phyloP scores from a whole-genome alignment of 2,113 vertebrate genomes.

The Ascaphus truei region DNA sequence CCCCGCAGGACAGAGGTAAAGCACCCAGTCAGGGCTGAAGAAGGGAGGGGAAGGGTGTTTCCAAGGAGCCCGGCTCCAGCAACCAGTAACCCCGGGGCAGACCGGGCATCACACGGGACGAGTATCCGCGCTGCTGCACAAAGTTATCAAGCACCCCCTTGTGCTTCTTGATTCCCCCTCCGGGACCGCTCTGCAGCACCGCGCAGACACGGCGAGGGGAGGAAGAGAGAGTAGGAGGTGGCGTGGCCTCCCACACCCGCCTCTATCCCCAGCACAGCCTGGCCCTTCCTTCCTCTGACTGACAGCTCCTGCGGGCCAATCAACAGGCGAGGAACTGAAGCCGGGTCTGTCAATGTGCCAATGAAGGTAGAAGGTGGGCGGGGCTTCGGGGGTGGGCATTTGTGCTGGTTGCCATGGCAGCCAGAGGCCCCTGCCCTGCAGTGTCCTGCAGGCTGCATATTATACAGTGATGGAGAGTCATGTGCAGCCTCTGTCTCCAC shows the following conservation, averaged over 20 bases:
- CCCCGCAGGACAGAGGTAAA: not conserved
- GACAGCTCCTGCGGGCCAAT: constrained; percentile 1
- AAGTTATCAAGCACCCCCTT: not conserved
- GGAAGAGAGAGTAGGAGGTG: constrained; percentile 18
- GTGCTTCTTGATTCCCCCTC: not conserved
- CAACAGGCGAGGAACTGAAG: not conserved
- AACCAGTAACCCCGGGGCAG: not conserved
- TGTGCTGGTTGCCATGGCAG: not conserved
- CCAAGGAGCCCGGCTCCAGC: not conserved
- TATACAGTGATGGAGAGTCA: no score
- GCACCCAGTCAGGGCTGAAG: not conserved
- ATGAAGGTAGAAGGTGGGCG: no score
- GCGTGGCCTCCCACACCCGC: not conserved
- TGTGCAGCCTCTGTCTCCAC: no score
- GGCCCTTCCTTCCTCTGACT: not conserved
- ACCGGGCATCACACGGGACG: not conserved
- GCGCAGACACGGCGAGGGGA: constrained; percentile 5
- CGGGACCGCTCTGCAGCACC: not conserved
- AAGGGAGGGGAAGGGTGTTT: not conserved
- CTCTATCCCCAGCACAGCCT: not conserved
- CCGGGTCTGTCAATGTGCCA: not conserved
- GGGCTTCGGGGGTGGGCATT: not conserved
- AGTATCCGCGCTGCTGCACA: not conserved
- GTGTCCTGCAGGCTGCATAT: no score
- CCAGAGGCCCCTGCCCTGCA: not conserved